A percentile compares a stretch with the other conserved stretches of the same genome.
Evolutionary conservation across 37 sponge, comb jelly and placozoan species (phyloP).

Genomic region (Halisarca cf. caerulea): DNA sequence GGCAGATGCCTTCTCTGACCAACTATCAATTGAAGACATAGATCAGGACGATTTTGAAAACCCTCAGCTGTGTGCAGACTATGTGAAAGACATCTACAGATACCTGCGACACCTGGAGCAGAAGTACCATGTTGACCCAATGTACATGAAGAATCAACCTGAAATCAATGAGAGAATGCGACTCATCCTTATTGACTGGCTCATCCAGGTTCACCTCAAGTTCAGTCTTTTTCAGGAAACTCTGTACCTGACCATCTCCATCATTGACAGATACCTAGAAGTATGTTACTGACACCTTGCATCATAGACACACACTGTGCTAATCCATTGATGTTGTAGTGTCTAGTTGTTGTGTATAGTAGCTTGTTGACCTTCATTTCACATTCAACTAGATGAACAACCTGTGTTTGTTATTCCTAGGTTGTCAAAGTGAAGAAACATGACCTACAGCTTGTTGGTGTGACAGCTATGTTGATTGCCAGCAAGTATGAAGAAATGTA

Average conservation of each 20-base stretch:
- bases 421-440: constrained; percentile 43
- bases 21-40: constrained; percentile 72
- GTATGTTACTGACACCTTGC: constrained; percentile 33
- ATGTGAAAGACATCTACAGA: constrained; percentile 89
- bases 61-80: constrained; percentile 95
- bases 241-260: constrained; percentile 85
- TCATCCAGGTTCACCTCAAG: constrained; percentile 90
- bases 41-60: constrained; percentile 85
- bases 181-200: constrained; percentile 92
- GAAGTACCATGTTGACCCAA: constrained; percentile 68
- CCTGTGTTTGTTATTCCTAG: constrained; percentile 26
- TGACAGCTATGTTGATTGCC: constrained; percentile 96
- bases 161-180: constrained; percentile 89
- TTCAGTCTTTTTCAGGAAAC: constrained; percentile 92
- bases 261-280: constrained; percentile 91
- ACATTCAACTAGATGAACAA: not conserved
- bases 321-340: not conserved
- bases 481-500: constrained; percentile 99
- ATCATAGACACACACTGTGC: not conserved
- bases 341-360: not conserved
- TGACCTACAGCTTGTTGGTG: constrained; percentile 95
- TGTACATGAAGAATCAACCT: constrained; percentile 73
- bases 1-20: constrained; percentile 31
- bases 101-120: constrained; percentile 88
- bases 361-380: not conserved